These are phyloP conservation scores for Carabus problematicus DNA, from an alignment of 2,888 invertebrate species.

Conservation along the genomic window DNA sequence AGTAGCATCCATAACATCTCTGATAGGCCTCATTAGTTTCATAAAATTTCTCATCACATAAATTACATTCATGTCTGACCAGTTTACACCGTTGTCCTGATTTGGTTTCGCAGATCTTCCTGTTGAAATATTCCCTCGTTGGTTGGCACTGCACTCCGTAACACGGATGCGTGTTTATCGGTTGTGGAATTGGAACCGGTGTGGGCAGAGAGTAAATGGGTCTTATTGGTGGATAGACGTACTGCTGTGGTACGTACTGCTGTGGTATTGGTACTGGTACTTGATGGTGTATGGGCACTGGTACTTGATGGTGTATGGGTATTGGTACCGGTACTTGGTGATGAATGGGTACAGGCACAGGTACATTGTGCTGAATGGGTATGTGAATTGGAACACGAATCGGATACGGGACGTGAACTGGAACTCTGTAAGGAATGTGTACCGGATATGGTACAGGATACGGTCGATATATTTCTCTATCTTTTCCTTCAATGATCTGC, in stretches of 20 bases:
- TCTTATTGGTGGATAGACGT: too few relatives aligned
- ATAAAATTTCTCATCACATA: constrained; percentile 46
- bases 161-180: constrained; percentile 42
- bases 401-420: constrained; percentile 14
- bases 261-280: background rate
- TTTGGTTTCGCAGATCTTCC: constrained; percentile 25
- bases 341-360: constrained; percentile 30
- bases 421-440: constrained; percentile 2
- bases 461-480: constrained; percentile 6
- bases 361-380: constrained; percentile 17
- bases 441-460: constrained; percentile 26
- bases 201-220: too few relatives aligned
- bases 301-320: constrained; percentile 12
- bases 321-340: constrained; percentile 24
- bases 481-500: too few relatives aligned
- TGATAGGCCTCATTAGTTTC: constrained; percentile 41
- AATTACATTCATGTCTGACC: constrained; percentile 41
- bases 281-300: constrained; percentile 1
- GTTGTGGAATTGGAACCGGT: background rate
- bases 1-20: constrained; percentile 46
- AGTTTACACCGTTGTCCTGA: constrained; percentile 19
- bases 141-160: constrained; percentile 39
- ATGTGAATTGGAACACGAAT: constrained; percentile 16
- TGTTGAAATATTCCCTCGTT: constrained; percentile 37
- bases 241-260: too few relatives aligned